Evolutionary conservation across 2,888 invertebrate genomes (phyloP).

Genomic region (Aleiodes leptofemur): DNA sequence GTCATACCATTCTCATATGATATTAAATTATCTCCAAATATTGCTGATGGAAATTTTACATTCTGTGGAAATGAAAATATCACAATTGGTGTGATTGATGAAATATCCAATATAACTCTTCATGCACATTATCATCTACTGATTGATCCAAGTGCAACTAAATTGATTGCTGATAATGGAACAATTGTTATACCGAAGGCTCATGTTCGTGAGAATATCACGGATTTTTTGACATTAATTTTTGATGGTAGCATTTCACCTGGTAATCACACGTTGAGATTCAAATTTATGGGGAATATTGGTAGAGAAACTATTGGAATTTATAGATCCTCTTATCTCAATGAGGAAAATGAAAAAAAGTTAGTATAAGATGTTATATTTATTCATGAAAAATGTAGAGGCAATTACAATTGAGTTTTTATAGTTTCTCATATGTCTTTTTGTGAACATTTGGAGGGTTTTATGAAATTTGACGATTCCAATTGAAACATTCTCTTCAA

Average conservation of each 20-base stretch:
- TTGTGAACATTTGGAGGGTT: too few relatives aligned
- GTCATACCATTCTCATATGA: constrained; percentile 77
- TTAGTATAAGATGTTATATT: constrained; percentile 58
- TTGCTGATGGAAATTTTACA: constrained; percentile 69
- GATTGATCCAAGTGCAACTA: constrained; percentile 66
- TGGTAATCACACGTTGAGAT: constrained; percentile 78
- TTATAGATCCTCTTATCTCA: constrained; percentile 81
- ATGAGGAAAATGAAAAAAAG: constrained; percentile 72
- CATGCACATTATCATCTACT: constrained; percentile 71
- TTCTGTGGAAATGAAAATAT: constrained; percentile 55
- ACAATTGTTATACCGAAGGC: constrained; percentile 46
- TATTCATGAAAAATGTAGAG: constrained; percentile 19
- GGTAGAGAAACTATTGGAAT: constrained; percentile 81
- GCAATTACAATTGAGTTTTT: too few relatives aligned
- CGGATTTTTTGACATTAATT: constrained; percentile 48
- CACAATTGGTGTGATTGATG: constrained; percentile 51
- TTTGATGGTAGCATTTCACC: constrained; percentile 46
- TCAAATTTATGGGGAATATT: constrained; percentile 78
- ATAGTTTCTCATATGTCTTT: too few relatives aligned
- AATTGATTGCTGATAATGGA: constrained; percentile 41
- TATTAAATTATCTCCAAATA: constrained; percentile 76
- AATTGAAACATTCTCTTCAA: too few relatives aligned
- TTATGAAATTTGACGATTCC: too few relatives aligned
- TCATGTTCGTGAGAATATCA: constrained; percentile 52
- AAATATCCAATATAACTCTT: constrained; percentile 72